These are phyloP conservation scores for Lasioglossum malachurum DNA, from an alignment of 2,888 invertebrate species.

Conservation along the genomic window DNA sequence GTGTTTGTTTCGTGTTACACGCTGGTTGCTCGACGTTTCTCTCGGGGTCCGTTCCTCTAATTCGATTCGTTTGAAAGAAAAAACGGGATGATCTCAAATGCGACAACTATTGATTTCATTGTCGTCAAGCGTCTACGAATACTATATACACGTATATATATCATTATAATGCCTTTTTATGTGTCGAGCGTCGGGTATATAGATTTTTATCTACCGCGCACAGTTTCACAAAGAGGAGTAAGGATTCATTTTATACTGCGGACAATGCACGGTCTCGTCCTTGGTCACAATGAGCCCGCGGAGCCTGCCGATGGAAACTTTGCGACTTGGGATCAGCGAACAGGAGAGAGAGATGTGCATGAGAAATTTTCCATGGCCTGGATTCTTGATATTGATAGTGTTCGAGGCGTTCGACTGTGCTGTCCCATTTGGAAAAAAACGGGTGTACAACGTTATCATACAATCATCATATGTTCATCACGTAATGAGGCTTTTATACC, in stretches of 20 bases:
- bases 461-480: background rate
- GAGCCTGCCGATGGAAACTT: conserved; percentile 59
- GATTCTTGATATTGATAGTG: conserved; percentile 9
- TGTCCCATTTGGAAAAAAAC: background rate
- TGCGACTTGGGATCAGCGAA: conserved; percentile 47
- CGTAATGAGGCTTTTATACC: background rate
- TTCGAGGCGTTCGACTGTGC: too few species aligned
- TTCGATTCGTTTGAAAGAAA: conserved; percentile 52
- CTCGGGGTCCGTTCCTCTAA: conserved; percentile 11
- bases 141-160: background rate
- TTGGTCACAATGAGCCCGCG: conserved; percentile 70
- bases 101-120: conserved; percentile 22
- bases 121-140: background rate
- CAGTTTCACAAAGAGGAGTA: conserved; percentile 31
- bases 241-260: conserved; percentile 39
- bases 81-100: conserved; percentile 63
- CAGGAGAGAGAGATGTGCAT: background rate
- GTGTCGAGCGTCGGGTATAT: conserved; percentile 22
- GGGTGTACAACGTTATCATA: background rate
- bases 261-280: conserved; percentile 50
- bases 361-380: conserved; percentile 6
- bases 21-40: conserved; percentile 9
- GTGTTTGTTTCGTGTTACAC: conserved; percentile 8
- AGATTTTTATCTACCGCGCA: conserved; percentile 32
- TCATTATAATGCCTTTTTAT: conserved; percentile 8